Base-by-base conservation (phyloP, 2,888 invertebrate species). In the Lepidochrysops patricia region DNA sequence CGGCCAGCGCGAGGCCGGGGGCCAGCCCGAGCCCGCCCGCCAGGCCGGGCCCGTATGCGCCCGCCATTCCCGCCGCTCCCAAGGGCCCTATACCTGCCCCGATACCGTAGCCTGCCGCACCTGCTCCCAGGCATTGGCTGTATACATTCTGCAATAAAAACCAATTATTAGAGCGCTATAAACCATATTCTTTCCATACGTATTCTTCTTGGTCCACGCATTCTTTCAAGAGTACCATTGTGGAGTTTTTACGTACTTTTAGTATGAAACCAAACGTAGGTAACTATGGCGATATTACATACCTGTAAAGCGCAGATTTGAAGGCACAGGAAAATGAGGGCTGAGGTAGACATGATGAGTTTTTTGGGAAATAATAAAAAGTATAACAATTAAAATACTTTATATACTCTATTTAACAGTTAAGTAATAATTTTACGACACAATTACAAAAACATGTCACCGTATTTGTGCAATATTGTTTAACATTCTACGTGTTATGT, bases 71-170 rank as follows among this genome's bases (percentile, higher is more conserved):
- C n/a, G n/a, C n/a, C n/a, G n/a, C n/a, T n/a, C n/a, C n/a, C n/a
- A n/a, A n/a, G 4, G 37, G 25, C 9, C 57, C 19, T n/a, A 32
- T 12, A 2, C 54, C 37, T 1, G 37, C 26, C 1, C 57, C 57
- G 9, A 25, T 9, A 1, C 57, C 57, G 26, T 35, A 57, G 13
- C 57, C 57, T 1, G 57, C 35, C 6, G 13, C 52, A 6, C 27
- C 27, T 2, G 25, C 23, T 6, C 57, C 57, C 13, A 57, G 12
- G 23, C 35, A 57, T 15, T 56, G 54, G 54, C 54, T 56, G 32
- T 56, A 32, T n/a, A 48, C 60, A 15, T 57, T 61, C 57, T 61
- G n/a, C 1, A 61, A 61, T 9, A n/a, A 13, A 50, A 26, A 2
- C 43, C 9, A 23, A 5, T 7, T 2, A 9, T 19, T 15, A 12